phyloP scores from a whole-genome alignment of 2,797 vertebrate genomes.

The Microchirus variegatus region DNA sequence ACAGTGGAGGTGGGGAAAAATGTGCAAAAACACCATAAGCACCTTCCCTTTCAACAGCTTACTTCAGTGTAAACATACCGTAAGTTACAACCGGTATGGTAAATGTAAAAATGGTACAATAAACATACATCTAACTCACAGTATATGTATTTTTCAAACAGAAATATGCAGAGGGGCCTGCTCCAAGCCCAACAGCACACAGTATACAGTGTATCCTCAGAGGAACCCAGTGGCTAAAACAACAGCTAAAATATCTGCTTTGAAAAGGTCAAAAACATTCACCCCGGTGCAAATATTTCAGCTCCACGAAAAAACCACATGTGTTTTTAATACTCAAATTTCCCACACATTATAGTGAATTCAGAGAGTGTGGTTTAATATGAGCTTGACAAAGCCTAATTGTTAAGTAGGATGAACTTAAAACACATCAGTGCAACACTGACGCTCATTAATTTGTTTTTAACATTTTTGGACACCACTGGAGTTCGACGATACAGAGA shows the following conservation, averaged over 20 bases:
- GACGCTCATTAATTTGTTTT: background rate
- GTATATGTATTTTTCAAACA: conserved; percentile 41
- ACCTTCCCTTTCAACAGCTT: too few species aligned
- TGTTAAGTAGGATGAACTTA: background rate
- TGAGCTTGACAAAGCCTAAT: too few species aligned
- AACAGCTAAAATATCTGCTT: conserved; percentile 44
- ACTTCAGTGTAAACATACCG: too few species aligned
- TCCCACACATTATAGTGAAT: conserved; percentile 3
- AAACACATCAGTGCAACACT: background rate
- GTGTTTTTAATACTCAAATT: conserved; percentile 17
- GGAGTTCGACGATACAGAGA: too few species aligned
- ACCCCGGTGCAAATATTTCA: conserved; percentile 33
- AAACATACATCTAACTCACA: conserved; percentile 49
- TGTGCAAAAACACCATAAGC: too few species aligned
- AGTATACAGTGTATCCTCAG: conserved; percentile 14
- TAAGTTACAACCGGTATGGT: too few species aligned
- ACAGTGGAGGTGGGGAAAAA: too few species aligned
- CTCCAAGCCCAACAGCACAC: conserved; percentile 60
- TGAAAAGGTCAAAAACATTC: conserved; percentile 25
- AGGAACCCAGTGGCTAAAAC: conserved; percentile 48
- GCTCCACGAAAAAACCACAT: conserved; percentile 9
- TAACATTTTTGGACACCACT: background rate
- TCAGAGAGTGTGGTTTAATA: background rate
- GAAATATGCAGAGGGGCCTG: conserved; percentile 39
- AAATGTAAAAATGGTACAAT: conserved; percentile 5